phyloP scores from a whole-genome alignment of 2,113 vertebrate genomes.

The Etheostoma spectabile region DNA sequence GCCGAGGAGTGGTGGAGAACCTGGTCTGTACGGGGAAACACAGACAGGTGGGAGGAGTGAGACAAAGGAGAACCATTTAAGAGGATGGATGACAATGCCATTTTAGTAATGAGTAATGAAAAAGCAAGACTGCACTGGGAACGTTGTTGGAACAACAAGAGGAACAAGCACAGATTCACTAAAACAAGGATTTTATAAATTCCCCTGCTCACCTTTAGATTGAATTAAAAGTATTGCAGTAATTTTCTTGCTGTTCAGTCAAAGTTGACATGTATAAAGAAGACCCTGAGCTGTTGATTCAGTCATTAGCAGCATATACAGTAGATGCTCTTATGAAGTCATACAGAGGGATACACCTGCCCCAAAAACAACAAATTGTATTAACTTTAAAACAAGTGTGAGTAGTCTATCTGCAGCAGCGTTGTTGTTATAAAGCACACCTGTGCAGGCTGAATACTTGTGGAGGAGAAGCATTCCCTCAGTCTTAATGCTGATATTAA shows the following conservation, averaged over 20 bases:
- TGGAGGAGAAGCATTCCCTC: conserved; percentile 32
- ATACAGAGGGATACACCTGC: not conserved
- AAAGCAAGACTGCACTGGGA: not conserved
- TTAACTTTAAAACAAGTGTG: not conserved
- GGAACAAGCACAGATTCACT: not conserved
- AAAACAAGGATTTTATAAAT: not conserved
- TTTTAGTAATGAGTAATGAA: not conserved
- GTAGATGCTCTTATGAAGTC: conserved; percentile 3
- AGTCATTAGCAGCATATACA: not conserved
- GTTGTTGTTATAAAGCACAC: not conserved
- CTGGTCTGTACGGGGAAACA: conserved; percentile 81
- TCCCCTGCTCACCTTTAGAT: not conserved
- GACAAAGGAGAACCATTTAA: not conserved
- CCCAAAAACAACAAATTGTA: not conserved
- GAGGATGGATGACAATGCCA: not conserved
- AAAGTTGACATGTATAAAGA: not conserved
- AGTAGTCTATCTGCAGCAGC: conserved; percentile 1
- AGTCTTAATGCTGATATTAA: conserved; percentile 25
- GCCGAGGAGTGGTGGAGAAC: conserved; percentile 87
- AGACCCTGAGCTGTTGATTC: not conserved
- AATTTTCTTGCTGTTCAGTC: not conserved
- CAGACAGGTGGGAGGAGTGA: not conserved
- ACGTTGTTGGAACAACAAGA: not conserved
- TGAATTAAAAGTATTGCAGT: not conserved
- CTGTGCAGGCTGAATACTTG: not conserved